A percentile compares a stretch with the other conserved stretches of the same genome.
phyloP scores from a whole-genome alignment of 92 coral and sea anemone species.

The Isaurus tuberculatus region DNA sequence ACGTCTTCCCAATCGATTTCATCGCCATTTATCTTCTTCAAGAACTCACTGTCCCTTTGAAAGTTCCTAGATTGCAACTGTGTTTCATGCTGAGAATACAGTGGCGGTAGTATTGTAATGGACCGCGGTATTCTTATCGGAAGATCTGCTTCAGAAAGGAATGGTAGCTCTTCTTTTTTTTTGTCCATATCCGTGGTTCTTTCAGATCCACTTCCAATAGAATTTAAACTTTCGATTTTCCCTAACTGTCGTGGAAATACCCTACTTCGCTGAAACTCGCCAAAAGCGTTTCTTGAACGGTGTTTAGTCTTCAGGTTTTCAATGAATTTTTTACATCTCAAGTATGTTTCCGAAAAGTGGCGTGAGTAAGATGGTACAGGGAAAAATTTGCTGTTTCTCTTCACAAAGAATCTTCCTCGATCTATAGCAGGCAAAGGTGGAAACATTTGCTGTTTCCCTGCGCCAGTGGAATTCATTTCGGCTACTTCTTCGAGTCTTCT shows the following conservation, averaged over 20 bases:
- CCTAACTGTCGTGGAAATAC: not conserved
- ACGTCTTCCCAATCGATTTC: slow-evolving; percentile 37
- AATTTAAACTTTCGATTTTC: slow-evolving; percentile 1
- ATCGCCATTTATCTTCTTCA: slow-evolving; percentile 8
- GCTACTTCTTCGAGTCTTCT: not conserved
- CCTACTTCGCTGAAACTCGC: slow-evolving; percentile 49
- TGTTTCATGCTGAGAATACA: slow-evolving; percentile 42
- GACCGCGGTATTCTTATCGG: slow-evolving; percentile 64
- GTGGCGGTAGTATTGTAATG: slow-evolving; percentile 48
- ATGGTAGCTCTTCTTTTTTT: not conserved
- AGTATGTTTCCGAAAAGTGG: not conserved
- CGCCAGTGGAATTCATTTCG: not conserved
- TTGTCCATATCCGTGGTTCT: not conserved
- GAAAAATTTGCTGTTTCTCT: not conserved
- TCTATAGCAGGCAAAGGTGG: not conserved
- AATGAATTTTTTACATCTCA: slow-evolving; percentile 49
- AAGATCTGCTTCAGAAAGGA: slow-evolving; percentile 47
- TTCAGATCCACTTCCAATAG: not conserved
- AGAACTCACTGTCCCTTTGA: slow-evolving; percentile 26
- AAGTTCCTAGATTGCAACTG: slow-evolving; percentile 47
- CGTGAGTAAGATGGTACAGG: not conserved
- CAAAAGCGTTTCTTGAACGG: slow-evolving; percentile 31
- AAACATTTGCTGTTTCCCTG: slow-evolving; percentile 23
- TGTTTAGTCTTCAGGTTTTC: slow-evolving; percentile 51
- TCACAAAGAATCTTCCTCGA: not conserved